Evolutionary conservation across 1,140 invertebrate genomes (phyloP), one percentile per base, ranked within the genome.

Genomic region (Philotrypesis tridentata): DNA sequence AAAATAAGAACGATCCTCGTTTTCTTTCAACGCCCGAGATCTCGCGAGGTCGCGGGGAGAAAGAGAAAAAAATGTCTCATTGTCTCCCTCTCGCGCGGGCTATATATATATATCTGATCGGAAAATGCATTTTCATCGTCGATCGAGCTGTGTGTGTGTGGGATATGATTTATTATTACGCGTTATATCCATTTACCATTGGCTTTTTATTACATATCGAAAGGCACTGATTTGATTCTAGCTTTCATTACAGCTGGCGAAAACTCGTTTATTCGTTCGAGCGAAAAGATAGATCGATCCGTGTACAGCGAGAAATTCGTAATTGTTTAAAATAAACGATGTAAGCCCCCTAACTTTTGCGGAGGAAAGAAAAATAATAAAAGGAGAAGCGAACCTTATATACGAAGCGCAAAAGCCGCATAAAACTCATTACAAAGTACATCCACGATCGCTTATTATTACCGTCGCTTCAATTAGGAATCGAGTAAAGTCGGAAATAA

Each of bases 401-500:
- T n/a, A n/a, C n/a, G n/a, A n/a, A n/a, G n/a, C n/a, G n/a, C n/a
- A n/a, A n/a, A n/a, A n/a, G n/a, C n/a, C n/a, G n/a, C n/a, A n/a
- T n/a, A n/a, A n/a, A n/a, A n/a, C n/a, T 37, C 48, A 3, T 80
- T 78, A 37, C 79, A 82, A 25, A 65, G 25, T 72, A 72, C 48
- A 55, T 55, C 21, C 1, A 21, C 48, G 79, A 85, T 70, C 60
- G 81, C 71, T 83, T 83, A 84, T 85, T 83, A 84, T 85, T 81
- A 84, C 80, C 78, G 79, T 65, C 84, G 84, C 77, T 85, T 85
- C 87, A 87, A 88, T 90, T 89, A 88, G 84, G 84, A 86, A 86
- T 86, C 84, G 87, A 87, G 84, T 84, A 84, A 85, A 89, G 86
- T 87, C 84, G 88, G 86, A 88, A 89, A 88, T 88, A 89, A 90